phyloP scores from a whole-genome alignment of 2,888 invertebrate species.

The Charanyca ferruginea region DNA sequence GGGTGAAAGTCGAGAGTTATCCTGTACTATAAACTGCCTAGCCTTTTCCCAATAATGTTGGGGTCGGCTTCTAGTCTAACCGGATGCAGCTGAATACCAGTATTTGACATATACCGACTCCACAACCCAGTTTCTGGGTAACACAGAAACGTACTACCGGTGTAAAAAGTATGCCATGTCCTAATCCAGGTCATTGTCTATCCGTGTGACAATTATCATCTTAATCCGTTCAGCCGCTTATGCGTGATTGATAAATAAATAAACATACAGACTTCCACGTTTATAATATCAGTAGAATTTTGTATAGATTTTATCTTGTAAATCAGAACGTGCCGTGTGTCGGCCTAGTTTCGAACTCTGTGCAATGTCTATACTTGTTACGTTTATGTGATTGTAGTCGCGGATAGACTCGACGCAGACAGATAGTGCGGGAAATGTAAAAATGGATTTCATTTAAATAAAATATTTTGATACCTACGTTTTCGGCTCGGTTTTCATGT shows the following conservation, averaged over 20 bases:
- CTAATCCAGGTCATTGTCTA: too few relatives aligned
- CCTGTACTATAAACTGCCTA: too few relatives aligned
- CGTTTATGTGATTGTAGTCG: slow-evolving; percentile 26
- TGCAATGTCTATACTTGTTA: slow-evolving; percentile 30
- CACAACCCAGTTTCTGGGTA: too few relatives aligned
- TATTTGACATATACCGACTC: too few relatives aligned
- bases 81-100: too few relatives aligned
- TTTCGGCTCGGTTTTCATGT: background rate
- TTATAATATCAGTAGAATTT: slow-evolving; percentile 17
- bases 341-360: slow-evolving; percentile 50
- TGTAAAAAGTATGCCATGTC: too few relatives aligned
- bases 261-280: background rate
- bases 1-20: background rate
- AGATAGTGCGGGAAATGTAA: slow-evolving; percentile 13
- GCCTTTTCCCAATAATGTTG: too few relatives aligned
- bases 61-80: too few relatives aligned
- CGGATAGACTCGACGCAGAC: slow-evolving; percentile 20
- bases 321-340: slow-evolving; percentile 33
- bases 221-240: too few relatives aligned
- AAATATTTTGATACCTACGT: background rate
- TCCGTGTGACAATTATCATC: too few relatives aligned
- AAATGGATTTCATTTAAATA: slow-evolving; percentile 17
- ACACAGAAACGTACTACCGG: too few relatives aligned
- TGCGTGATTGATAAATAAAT: too few relatives aligned
- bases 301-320: slow-evolving; percentile 53